Conservation (phyloP, 2,113 vertebrate species). For the Mionectes macconnelli region DNA sequence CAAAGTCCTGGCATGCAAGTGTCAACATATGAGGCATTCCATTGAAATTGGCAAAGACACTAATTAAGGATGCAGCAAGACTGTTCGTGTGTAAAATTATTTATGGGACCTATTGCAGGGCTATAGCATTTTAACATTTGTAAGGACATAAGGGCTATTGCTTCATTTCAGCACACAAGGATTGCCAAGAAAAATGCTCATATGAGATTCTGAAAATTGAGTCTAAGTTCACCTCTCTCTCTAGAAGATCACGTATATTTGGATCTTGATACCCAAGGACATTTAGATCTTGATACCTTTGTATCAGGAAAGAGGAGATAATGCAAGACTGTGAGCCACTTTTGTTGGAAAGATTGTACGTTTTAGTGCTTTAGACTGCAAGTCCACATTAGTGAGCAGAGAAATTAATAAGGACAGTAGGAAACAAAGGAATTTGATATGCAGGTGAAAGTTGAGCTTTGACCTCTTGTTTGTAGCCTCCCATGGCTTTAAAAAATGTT, state of each 20-base stretch:
- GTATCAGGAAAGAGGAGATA: not conserved
- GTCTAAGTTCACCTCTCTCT: not conserved
- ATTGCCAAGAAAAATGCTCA: not conserved
- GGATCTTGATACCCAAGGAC: not conserved
- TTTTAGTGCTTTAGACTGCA: not conserved
- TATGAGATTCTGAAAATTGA: not conserved
- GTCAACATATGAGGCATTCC: not conserved
- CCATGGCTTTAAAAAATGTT: not conserved
- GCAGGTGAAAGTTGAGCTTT: not conserved
- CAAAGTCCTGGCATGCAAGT: not conserved
- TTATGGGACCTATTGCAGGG: not conserved
- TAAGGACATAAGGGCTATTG: not conserved
- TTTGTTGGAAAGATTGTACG: not conserved
- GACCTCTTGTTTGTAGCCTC: not conserved
- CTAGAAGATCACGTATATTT: not conserved
- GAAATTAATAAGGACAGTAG: not conserved
- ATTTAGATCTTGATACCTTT: not conserved
- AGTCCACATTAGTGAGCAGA: not conserved
- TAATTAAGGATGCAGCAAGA: not conserved
- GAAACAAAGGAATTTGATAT: not conserved
- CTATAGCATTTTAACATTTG: not conserved
- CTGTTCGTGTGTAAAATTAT: not conserved
- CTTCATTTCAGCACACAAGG: not conserved
- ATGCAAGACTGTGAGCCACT: not conserved
- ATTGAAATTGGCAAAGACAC: not conserved